These are phyloP conservation scores for Drosophila parvula DNA, from an alignment of 1,140 invertebrate species.

Conservation along the genomic window DNA sequence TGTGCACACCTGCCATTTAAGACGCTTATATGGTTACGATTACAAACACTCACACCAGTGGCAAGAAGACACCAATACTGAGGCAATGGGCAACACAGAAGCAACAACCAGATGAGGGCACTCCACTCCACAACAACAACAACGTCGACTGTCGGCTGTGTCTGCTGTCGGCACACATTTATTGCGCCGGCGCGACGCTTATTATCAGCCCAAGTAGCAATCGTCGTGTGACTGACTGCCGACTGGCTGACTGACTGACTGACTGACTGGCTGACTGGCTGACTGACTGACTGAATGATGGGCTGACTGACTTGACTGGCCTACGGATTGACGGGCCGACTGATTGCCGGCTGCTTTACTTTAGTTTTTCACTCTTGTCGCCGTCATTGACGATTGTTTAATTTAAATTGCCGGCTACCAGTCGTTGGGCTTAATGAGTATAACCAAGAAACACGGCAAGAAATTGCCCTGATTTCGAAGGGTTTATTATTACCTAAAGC, in stretches of 20 bases:
- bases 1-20: slow-evolving; percentile 84
- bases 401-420: slow-evolving; percentile 58
- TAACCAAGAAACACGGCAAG: slow-evolving; percentile 17
- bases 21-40: slow-evolving; percentile 82
- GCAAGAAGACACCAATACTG: slow-evolving; percentile 25
- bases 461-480: slow-evolving; percentile 29
- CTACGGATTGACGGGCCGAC: slow-evolving; percentile 37
- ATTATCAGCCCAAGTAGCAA: slow-evolving; percentile 69
- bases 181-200: slow-evolving; percentile 80
- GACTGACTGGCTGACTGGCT: slow-evolving; percentile 5
- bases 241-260: slow-evolving; percentile 26
- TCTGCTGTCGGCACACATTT: slow-evolving; percentile 70
- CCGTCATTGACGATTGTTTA: slow-evolving; percentile 69
- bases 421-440: slow-evolving; percentile 62
- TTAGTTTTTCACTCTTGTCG: slow-evolving; percentile 78
- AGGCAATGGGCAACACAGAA: slow-evolving; percentile 40
- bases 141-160: background rate
- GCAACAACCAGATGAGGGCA: slow-evolving; percentile 67
- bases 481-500: no score
- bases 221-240: slow-evolving; percentile 69
- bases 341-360: slow-evolving; percentile 74
- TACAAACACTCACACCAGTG: slow-evolving; percentile 62
- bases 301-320: slow-evolving; percentile 9
- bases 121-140: slow-evolving; percentile 36
- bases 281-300: slow-evolving; percentile 16